Conservation (phyloP, 23 tunicate genomes). For the Halocynthia roretzi region DNA sequence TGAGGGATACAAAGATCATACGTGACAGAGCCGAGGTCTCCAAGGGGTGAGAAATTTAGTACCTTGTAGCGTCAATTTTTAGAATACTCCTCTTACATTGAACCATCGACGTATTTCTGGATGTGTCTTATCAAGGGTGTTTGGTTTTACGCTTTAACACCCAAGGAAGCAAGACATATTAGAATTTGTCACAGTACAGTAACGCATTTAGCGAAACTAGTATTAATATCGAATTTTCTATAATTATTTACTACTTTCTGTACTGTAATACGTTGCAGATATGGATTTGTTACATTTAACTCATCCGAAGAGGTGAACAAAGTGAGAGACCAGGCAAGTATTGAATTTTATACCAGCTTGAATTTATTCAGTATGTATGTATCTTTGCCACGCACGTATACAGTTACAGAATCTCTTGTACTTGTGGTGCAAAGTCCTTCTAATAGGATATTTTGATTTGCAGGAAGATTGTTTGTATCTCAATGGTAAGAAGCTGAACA, state of each 20-base stretch:
- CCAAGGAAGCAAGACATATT: too few species aligned
- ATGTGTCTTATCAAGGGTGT: too few species aligned
- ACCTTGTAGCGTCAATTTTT: too few species aligned
- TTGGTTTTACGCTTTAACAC: too few species aligned
- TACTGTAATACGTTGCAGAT: conserved; percentile 28
- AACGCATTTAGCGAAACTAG: too few species aligned
- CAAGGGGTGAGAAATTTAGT: conserved; percentile 63
- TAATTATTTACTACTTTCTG: too few species aligned
- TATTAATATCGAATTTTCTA: neutral
- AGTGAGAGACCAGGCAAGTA: conserved; percentile 79
- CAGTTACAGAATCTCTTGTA: neutral
- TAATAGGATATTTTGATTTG: neutral
- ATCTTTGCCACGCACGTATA: neutral
- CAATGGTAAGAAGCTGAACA: conserved; percentile 92
- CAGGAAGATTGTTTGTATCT: conserved; percentile 82
- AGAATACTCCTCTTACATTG: too few species aligned
- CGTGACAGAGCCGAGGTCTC: conserved; percentile 98
- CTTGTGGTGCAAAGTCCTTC: neutral
- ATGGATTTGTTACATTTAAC: conserved; percentile 98
- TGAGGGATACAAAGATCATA: conserved; percentile 89
- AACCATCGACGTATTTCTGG: too few species aligned
- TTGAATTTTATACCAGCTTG: neutral
- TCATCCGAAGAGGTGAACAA: conserved; percentile 87
- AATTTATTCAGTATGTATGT: too few species aligned
- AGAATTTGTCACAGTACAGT: too few species aligned